These are phyloP conservation scores for Alviniconcha strummeri DNA, from an alignment of 2,888 invertebrate genomes.

Conservation along the genomic window DNA sequence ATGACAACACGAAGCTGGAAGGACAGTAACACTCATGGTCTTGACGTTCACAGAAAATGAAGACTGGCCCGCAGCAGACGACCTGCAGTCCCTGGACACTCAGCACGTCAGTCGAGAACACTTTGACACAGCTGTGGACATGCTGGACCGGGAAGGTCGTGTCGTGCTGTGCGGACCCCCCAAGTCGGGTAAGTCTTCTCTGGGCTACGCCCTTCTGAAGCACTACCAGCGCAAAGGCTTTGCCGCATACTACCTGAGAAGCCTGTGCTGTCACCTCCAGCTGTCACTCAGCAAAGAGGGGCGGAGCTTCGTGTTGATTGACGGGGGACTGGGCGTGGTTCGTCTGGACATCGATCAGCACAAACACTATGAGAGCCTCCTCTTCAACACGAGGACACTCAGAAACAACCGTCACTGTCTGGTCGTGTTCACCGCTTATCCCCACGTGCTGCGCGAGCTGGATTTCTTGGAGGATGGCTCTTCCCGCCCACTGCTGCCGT, in stretches of 20 bases:
- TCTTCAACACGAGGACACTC: background rate
- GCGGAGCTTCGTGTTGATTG: background rate
- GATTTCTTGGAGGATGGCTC: background rate
- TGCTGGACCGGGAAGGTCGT: too few species aligned
- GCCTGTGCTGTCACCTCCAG: background rate
- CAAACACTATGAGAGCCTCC: background rate
- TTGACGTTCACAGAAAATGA: too few species aligned
- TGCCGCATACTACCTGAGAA: background rate
- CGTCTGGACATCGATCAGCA: background rate
- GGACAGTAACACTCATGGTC: too few species aligned
- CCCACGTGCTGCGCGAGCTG: conserved; percentile 14
- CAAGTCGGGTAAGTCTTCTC: background rate
- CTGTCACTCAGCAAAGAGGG: background rate
- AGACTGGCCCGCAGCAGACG: too few species aligned
- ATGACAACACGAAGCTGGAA: too few species aligned
- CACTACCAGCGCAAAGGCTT: background rate
- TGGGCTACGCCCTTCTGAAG: background rate
- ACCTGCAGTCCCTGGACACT: too few species aligned
- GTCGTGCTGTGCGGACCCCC: background rate
- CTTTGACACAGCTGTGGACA: too few species aligned
- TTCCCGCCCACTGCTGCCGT: background rate
- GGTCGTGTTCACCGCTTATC: conserved; percentile 10
- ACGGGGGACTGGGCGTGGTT: background rate
- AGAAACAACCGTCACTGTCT: background rate
- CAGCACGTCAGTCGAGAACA: too few species aligned